Evolutionary conservation across 2,797 vertebrate genomes (phyloP).

Genomic region (Naso thynnoides): DNA sequence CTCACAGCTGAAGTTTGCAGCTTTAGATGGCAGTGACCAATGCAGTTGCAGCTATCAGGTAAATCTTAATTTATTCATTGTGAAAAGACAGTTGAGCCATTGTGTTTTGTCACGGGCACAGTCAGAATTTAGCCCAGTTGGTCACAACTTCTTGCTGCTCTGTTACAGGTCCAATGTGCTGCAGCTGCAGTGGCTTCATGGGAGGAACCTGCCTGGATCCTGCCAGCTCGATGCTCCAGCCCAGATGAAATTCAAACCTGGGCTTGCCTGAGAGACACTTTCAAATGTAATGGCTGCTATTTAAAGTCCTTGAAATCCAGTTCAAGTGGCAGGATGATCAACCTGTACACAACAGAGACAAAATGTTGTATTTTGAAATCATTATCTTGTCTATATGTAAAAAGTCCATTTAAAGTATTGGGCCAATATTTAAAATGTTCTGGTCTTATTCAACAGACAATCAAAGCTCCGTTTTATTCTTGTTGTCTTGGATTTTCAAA

Average conservation of each 20-base stretch:
- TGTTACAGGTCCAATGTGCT: conserved; percentile 29
- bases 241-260: neutral
- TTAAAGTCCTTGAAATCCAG: neutral
- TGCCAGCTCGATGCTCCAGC: neutral
- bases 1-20: conserved; percentile 23
- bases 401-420: neutral
- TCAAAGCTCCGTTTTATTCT: neutral
- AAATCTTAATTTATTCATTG: neutral
- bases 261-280: neutral
- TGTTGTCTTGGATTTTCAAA: no score
- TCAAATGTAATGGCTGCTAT: neutral
- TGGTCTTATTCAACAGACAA: neutral
- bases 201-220: conserved; percentile 19
- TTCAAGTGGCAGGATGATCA: neutral
- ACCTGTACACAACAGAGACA: neutral
- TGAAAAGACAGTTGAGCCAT: neutral
- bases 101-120: neutral
- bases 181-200: conserved; percentile 25
- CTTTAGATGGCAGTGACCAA: neutral
- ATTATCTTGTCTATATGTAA: neutral
- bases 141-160: rapidly evolving
- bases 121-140: neutral
- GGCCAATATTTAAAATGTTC: neutral
- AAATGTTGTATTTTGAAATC: neutral
- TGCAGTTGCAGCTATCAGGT: conserved; percentile 38